These are phyloP conservation scores for Phenganax subtilis DNA, from an alignment of 92 coral and sea anemone species.

Conservation along the genomic window DNA sequence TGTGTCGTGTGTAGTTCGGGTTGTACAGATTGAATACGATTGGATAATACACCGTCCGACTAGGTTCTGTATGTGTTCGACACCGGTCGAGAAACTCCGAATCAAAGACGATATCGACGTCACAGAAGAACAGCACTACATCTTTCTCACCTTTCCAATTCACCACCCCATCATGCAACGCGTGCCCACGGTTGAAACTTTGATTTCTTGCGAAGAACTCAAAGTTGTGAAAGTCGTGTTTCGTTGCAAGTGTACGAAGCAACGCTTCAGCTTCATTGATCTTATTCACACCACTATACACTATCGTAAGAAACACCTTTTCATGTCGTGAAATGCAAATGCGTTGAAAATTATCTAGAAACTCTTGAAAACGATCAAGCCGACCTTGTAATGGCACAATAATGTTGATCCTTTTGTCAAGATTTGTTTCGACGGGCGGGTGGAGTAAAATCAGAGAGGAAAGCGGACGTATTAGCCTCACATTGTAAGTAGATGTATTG, in stretches of 20 bases:
- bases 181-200: slow-evolving; percentile 74
- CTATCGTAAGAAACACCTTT: slow-evolving; percentile 74
- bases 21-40: slow-evolving; percentile 84
- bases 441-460: not conserved
- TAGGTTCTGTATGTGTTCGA: slow-evolving; percentile 65
- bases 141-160: slow-evolving; percentile 65
- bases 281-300: slow-evolving; percentile 72
- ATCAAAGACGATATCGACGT: slow-evolving; percentile 75
- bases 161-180: slow-evolving; percentile 82
- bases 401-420: slow-evolving; percentile 48
- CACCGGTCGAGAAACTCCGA: slow-evolving; percentile 73
- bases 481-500: not conserved
- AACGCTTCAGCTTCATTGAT: slow-evolving; percentile 56
- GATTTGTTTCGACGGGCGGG: not conserved
- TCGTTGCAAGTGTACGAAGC: slow-evolving; percentile 56
- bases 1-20: slow-evolving; percentile 56
- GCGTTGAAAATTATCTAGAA: slow-evolving; percentile 64
- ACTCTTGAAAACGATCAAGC: slow-evolving; percentile 69
- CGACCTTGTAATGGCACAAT: slow-evolving; percentile 79
- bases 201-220: slow-evolving; percentile 66
- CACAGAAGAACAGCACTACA: slow-evolving; percentile 84
- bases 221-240: slow-evolving; percentile 63
- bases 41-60: slow-evolving; percentile 72
- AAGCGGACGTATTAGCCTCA: slow-evolving; percentile 11
- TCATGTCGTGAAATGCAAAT: slow-evolving; percentile 68